Evolutionary conservation across 2,888 invertebrate species (phyloP), one percentile per base, ranked within the genome.

Genomic region (Amblyteles armatorius): DNA sequence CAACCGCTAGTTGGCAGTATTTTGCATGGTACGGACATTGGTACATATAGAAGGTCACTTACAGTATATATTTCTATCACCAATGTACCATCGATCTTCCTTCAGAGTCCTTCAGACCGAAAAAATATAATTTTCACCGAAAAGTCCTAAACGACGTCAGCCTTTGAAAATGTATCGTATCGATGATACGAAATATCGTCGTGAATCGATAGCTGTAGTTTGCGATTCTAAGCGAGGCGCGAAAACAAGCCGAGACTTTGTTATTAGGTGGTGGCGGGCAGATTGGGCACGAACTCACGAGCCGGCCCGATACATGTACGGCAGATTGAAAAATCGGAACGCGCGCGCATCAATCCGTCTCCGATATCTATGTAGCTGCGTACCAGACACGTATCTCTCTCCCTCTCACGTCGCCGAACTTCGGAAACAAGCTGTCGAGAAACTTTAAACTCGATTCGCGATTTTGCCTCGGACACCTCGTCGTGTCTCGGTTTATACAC

Each of bases 351-450:
- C 69, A n/a, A 29, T 79, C 55, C 57, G 29, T 55, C 33, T 71
- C 73, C 40, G 57, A 48, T 48, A 22, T 33, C 44, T 72, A 1
- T 36, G 52, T 44, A 29, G 60, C 65, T 76, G 44, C 44, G 55
- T 40, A 44, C 60, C 67, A 74, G 63, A 78, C 79, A 79, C 80
- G 63, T 81, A 73, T 73, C 68, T 33, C 55, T 72, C 63, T 2
- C 36, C 67, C 63, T 77, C 72, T 44, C 82, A n/a, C 69, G 68
- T 68, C 80, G 82, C 77, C 82, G 74, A 83, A 87, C 86, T 84
- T 79, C 73, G 76, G 76, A 87, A 87, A 88, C 87, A 86, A 87
- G 85, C 88, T 87, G 86, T 87, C 86, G 84, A 82, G 86, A 86
- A 87, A 85, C 81, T 88, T 88, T 78, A 85, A 87, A 86, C 88